Percentiles rank a stretch among this genome's conserved stretches.
Evolutionary conservation across 2,888 invertebrate genomes (phyloP).

Genomic region (Fragum fragum): DNA sequence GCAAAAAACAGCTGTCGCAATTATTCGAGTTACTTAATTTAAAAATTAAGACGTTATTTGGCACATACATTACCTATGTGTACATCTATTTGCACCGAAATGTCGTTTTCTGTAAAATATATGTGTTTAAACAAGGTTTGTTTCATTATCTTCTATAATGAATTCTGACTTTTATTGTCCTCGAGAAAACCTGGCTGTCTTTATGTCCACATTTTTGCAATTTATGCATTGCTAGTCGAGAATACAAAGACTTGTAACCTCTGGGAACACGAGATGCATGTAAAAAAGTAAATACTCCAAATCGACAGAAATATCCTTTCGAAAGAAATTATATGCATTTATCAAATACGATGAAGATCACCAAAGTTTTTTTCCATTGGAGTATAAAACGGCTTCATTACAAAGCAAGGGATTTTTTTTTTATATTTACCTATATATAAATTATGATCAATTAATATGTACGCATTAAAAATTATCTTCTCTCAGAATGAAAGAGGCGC

Average conservation of each 20-base stretch:
- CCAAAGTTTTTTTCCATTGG: no score
- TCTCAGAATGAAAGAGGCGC: no score
- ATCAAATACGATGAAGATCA: no score
- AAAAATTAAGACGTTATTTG: background rate
- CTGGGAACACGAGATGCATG: background rate
- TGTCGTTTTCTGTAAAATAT: conserved; percentile 7
- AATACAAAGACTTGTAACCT: background rate
- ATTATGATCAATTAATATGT: no score
- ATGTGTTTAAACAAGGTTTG: background rate
- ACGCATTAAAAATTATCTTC: no score
- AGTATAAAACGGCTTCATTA: no score
- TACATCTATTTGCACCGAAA: conserved; percentile 1
- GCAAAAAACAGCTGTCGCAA: conserved; percentile 1
- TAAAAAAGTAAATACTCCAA: no score
- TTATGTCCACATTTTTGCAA: conserved; percentile 11
- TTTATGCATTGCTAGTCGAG: background rate
- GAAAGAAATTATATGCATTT: no score
- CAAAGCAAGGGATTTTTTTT: no score
- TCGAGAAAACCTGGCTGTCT: background rate
- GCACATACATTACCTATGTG: background rate
- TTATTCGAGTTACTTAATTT: conserved; percentile 2
- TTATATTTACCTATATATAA: no score
- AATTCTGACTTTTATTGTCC: conserved; percentile 9
- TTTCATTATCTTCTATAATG: background rate
- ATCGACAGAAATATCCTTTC: no score